phyloP scores from a whole-genome alignment of 2,888 invertebrate species.

The Tromatobia lineatoria region DNA sequence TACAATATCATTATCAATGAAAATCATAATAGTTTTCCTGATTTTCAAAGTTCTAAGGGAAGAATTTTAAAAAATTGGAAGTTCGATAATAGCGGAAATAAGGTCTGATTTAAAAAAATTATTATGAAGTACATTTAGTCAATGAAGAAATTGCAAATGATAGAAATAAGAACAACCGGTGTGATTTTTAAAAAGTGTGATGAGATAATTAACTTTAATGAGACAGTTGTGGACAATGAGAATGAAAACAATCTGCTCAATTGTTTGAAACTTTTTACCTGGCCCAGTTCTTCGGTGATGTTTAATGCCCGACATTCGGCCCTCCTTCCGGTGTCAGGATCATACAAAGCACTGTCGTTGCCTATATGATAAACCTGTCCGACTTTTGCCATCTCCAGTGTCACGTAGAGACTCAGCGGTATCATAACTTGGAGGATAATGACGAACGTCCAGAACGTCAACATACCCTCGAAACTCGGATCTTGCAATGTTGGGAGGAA shows the following conservation, averaged over 20 bases:
- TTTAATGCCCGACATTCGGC: conserved; percentile 97
- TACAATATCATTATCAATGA: background rate
- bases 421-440: conserved; percentile 99
- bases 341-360: conserved; percentile 95
- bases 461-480: conserved; percentile 91
- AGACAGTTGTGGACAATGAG: background rate
- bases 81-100: too few relatives aligned
- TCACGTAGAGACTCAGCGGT: conserved; percentile 98
- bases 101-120: background rate
- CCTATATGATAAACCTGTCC: conserved; percentile 98
- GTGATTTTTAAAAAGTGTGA: too few relatives aligned
- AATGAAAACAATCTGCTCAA: conserved; percentile 3
- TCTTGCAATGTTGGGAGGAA: conserved; percentile 89
- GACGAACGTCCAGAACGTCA: conserved; percentile 98
- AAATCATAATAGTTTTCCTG: background rate
- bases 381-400: conserved; percentile 98
- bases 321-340: conserved; percentile 92
- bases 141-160: too few relatives aligned
- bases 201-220: too few relatives aligned
- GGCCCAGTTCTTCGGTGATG: conserved; percentile 98
- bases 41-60: too few relatives aligned
- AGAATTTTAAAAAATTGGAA: too few relatives aligned
- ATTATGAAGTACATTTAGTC: too few relatives aligned
- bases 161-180: too few relatives aligned
- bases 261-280: conserved; percentile 86